Percentiles rank a stretch among this genome's conserved stretches.
Evolutionary conservation across 2,113 vertebrate species (phyloP).

Genomic region (Gorsachius goisagi): DNA sequence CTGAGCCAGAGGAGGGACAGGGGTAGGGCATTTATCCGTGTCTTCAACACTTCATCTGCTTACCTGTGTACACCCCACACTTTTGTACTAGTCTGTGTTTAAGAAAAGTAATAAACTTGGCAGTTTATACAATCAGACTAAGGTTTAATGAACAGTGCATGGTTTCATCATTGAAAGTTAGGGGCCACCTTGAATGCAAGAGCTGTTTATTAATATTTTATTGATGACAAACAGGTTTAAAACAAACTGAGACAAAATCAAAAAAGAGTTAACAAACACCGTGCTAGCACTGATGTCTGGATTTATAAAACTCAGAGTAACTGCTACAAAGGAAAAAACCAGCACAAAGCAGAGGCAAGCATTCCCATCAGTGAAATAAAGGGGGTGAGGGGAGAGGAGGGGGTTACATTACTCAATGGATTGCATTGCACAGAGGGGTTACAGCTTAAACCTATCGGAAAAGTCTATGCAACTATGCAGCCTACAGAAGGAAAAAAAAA

Average conservation of each 20-base stretch:
- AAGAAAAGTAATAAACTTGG: slow-evolving; percentile 36
- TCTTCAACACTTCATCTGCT: background rate
- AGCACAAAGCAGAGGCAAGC: slow-evolving; percentile 77
- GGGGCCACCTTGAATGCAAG: slow-evolving; percentile 35
- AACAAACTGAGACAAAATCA: slow-evolving; percentile 76
- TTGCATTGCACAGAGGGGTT: slow-evolving; percentile 67
- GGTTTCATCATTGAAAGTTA: background rate
- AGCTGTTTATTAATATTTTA: slow-evolving; percentile 73
- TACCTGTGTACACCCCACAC: background rate
- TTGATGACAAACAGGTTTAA: slow-evolving; percentile 79
- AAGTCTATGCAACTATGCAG: slow-evolving; percentile 55
- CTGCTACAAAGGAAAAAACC: slow-evolving; percentile 66
- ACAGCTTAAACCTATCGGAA: slow-evolving; percentile 60
- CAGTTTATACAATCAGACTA: slow-evolving; percentile 51
- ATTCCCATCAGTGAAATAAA: slow-evolving; percentile 62
- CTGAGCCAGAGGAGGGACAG: background rate
- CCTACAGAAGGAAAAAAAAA: slow-evolving; percentile 61
- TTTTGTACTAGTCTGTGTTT: slow-evolving; percentile 56
- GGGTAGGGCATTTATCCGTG: background rate
- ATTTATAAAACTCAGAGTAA: slow-evolving; percentile 58
- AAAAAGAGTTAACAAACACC: slow-evolving; percentile 61
- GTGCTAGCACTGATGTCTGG: slow-evolving; percentile 69
- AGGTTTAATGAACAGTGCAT: slow-evolving; percentile 27
- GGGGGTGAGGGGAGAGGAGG: slow-evolving; percentile 52
- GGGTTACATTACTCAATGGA: slow-evolving; percentile 47